Base-by-base conservation (phyloP, 2,888 invertebrate species). In the Strigamia transsilvanica region DNA sequence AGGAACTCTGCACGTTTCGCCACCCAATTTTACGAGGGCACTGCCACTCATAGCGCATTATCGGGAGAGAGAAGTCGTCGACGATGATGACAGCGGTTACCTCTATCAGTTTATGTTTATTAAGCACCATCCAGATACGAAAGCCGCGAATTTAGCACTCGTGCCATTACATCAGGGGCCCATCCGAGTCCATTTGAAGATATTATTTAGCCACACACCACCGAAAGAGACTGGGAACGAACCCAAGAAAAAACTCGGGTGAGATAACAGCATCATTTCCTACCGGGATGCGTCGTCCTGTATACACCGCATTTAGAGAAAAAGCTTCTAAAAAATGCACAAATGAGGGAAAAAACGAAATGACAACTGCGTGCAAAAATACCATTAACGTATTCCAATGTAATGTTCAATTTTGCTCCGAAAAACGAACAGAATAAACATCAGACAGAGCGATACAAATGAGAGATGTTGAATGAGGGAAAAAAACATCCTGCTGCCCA, bases 61-160 rank as follows among this genome's bases (percentile, higher is more conserved):
- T 18, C 51, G 15, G 7, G 18, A 5, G n/a, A 51, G n/a, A 15
- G n/a, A 51, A 51, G 51, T 18, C 15, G 51, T 51, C 51, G 51
- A 51, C 51, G 51, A 51, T 51, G 51, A 51, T 51, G 21, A 61
- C 61, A 18, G 61, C 18, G 23, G 61, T 61, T 61, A 61, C 61
- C n/a, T 61, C 61, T 61, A n/a, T 61, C 61, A 61, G 61, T 61
- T 61, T 61, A 61, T 61, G 23, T 61, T 61, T 61, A 61, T 61
- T 61, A 61, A 61, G 21, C 61, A 7, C 23, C 61, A 61, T 61
- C 61, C 21, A 10, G 23, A 23, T 61, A 61, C 21, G 61, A 61
- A 15, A 46, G 18, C 23, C 61, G 23, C 61, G 21, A 61, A 61
- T 9, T 61, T 61, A 13, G 61, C 61, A 61, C 21, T 23, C 23